A percentile compares a stretch with the other conserved stretches of the same genome.
These are phyloP conservation scores for Cherax quadricarinatus DNA, from an alignment of 1,140 invertebrate species.

Conservation along the genomic window DNA sequence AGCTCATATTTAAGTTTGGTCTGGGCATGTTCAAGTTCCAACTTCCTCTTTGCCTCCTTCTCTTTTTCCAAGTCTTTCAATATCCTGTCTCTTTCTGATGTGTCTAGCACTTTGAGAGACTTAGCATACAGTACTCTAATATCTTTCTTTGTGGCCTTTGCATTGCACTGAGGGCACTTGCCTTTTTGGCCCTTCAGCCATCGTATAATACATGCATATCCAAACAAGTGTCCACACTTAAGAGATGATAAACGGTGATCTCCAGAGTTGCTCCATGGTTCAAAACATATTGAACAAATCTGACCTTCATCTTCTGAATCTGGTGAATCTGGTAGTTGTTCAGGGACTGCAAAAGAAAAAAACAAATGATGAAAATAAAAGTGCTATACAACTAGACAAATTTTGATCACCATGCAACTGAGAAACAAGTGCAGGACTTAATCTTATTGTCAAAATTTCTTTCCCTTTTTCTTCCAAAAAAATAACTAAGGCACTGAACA, in stretches of 20 bases:
- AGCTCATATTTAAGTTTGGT: constrained; percentile 75
- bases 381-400: too few species aligned
- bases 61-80: constrained; percentile 79
- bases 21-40: constrained; percentile 78
- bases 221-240: constrained; percentile 94
- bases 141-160: constrained; percentile 84
- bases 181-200: constrained; percentile 82
- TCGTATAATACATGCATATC: constrained; percentile 87
- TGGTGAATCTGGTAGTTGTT: not conserved
- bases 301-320: constrained; percentile 80
- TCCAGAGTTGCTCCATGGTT: constrained; percentile 90
- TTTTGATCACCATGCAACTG: too few species aligned
- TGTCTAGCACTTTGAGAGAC: constrained; percentile 82
- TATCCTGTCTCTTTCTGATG: constrained; percentile 81
- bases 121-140: constrained; percentile 86
- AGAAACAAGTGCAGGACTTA: too few species aligned
- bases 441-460: too few species aligned
- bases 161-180: constrained; percentile 91
- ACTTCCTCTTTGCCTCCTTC: constrained; percentile 75
- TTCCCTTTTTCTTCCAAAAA: too few species aligned
- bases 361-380: not conserved
- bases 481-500: too few species aligned
- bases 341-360: not conserved
- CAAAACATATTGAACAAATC: constrained; percentile 91
- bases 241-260: constrained; percentile 88